A percentile compares a stretch with the other conserved stretches of the same genome.
Evolutionary conservation across 1,140 invertebrate species (phyloP).

Genomic region (Cydia fagiglandana): DNA sequence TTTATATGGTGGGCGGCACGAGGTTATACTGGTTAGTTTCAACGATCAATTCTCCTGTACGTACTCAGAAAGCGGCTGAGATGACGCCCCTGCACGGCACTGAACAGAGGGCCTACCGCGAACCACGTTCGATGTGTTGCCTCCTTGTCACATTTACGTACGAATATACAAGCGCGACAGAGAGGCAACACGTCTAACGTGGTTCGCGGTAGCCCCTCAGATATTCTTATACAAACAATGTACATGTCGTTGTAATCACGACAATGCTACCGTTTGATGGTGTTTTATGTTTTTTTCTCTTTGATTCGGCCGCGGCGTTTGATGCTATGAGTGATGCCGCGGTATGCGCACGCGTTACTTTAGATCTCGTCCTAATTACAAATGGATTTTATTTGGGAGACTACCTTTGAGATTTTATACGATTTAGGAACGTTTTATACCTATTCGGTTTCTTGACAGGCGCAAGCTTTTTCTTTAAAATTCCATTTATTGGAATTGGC

Average conservation of each 20-base stretch:
- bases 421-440: background rate
- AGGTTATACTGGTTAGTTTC: no score
- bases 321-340: constrained; percentile 12
- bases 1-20: no score
- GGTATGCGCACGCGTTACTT: constrained; percentile 12
- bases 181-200: no score
- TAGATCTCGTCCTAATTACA: constrained; percentile 8
- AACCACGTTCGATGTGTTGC: no score
- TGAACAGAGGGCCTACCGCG: no score
- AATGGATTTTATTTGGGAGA: background rate
- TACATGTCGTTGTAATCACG: constrained; percentile 24
- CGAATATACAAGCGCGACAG: no score
- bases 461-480: no score
- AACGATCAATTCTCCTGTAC: no score
- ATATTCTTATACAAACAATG: constrained; percentile 24
- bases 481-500: no score
- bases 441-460: background rate
- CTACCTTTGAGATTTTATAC: background rate
- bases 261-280: constrained; percentile 35
- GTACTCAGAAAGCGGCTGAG: background rate
- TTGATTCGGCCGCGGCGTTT: constrained; percentile 27
- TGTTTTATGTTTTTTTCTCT: constrained; percentile 30
- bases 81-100: background rate
- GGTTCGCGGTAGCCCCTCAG: no score
- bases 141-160: no score